Conservation (phyloP, 2,797 vertebrate genomes). For the Graptemys geographica region DNA sequence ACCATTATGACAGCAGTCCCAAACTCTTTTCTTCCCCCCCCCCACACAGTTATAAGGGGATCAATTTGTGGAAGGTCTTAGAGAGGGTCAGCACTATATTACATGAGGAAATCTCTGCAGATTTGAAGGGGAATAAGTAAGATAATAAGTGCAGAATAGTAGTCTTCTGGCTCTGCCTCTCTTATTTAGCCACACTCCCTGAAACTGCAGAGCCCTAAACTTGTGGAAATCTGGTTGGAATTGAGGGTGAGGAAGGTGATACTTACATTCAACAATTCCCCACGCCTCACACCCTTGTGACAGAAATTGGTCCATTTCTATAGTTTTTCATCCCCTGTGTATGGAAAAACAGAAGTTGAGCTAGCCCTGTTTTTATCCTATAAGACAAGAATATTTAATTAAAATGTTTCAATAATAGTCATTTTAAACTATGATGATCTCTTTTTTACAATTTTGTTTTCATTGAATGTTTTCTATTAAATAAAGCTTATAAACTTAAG, state of each 20-base stretch:
- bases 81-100: neutral
- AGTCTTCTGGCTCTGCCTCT: neutral
- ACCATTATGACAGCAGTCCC: neutral
- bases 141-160: neutral
- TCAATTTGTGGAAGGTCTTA: no score
- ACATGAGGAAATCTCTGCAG: neutral
- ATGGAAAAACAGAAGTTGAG: neutral
- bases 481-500: neutral
- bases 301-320: neutral
- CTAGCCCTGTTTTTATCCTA: neutral
- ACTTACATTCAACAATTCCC: neutral
- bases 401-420: neutral
- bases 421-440: neutral
- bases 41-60: no score
- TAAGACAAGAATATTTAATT: neutral
- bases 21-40: rapidly evolving
- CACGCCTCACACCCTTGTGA: neutral
- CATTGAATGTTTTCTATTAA: neutral
- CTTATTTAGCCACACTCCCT: neutral
- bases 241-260: neutral
- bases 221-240: neutral
- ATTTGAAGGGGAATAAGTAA: neutral
- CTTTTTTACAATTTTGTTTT: neutral
- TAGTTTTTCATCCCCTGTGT: neutral
- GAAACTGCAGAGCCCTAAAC: neutral